Percentiles rank a stretch among this genome's conserved stretches.
These are phyloP conservation scores for Cyclophora punctaria DNA, from an alignment of 2,888 invertebrate genomes.

Conservation along the genomic window DNA sequence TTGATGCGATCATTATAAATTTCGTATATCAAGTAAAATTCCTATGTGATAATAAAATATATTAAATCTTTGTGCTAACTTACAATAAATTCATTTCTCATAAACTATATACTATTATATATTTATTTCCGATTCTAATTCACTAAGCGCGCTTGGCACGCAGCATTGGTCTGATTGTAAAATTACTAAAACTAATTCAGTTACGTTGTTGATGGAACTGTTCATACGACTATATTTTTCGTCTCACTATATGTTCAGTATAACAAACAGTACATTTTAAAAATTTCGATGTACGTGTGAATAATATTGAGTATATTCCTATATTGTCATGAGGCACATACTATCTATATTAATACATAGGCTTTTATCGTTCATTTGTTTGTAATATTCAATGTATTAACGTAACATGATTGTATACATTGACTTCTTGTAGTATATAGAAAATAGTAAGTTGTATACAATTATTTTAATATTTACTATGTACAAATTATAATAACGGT, in stretches of 20 bases:
- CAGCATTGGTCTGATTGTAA: constrained; percentile 59
- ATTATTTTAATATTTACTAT: background rate
- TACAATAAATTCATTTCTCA: constrained; percentile 72
- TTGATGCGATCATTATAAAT: constrained; percentile 64
- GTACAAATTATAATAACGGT: too few species aligned
- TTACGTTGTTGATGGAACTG: constrained; percentile 34
- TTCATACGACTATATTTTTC: constrained; percentile 34
- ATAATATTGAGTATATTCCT: constrained; percentile 32
- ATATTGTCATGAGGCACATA: constrained; percentile 50
- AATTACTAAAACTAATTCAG: constrained; percentile 40
- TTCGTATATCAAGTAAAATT: constrained; percentile 69
- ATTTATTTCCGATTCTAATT: constrained; percentile 53
- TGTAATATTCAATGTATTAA: constrained; percentile 16
- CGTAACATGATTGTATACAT: too few species aligned
- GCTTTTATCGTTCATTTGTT: constrained; percentile 3
- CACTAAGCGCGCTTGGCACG: constrained; percentile 65
- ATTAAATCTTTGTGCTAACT: constrained; percentile 76
- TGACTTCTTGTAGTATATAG: too few species aligned
- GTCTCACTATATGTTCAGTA: constrained; percentile 34
- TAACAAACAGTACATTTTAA: constrained; percentile 32
- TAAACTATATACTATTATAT: constrained; percentile 63
- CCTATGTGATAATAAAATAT: constrained; percentile 74
- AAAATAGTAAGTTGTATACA: background rate
- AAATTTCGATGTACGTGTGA: constrained; percentile 54
- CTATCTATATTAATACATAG: constrained; percentile 6